Conservation (phyloP, 2,797 vertebrate species). For the Amblyopsis hoosieri region DNA sequence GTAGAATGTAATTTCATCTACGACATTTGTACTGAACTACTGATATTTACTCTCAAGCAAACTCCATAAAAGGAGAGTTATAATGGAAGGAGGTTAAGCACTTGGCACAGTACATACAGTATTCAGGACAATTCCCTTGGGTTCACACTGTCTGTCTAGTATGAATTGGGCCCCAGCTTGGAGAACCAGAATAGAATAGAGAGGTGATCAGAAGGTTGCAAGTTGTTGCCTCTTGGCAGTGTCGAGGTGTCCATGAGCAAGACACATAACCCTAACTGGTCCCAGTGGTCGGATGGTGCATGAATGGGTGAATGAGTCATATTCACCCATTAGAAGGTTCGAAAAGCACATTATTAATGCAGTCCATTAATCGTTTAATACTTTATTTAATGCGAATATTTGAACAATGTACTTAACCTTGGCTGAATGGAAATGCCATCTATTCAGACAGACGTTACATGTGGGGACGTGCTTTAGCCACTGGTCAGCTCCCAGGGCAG, state of each 20-base stretch:
- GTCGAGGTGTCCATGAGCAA: too few relatives aligned
- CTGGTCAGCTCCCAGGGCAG: constrained; percentile 2
- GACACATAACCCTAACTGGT: too few relatives aligned
- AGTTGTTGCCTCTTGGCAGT: too few relatives aligned
- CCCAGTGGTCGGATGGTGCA: too few relatives aligned
- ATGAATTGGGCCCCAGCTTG: constrained; percentile 36
- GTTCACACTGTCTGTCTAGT: constrained; percentile 33
- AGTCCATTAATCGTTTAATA: constrained; percentile 17
- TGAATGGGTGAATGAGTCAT: too few relatives aligned
- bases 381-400: constrained; percentile 48
- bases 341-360: too few relatives aligned
- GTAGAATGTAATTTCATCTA: too few relatives aligned
- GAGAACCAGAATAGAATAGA: constrained; percentile 10
- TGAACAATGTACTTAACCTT: constrained; percentile 31
- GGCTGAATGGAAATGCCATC: constrained; percentile 9
- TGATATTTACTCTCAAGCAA: constrained; percentile 29
- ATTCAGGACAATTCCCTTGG: constrained; percentile 38
- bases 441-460: neutral
- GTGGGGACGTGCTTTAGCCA: constrained; percentile 17
- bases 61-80: constrained; percentile 28
- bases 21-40: constrained; percentile 27
- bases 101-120: constrained; percentile 15
- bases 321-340: too few relatives aligned
- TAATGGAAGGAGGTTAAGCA: constrained; percentile 47
- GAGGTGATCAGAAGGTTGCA: too few relatives aligned